These are phyloP conservation scores for Oscheius sp. DNA, from an alignment of 2,888 invertebrate genomes.

Conservation along the genomic window DNA sequence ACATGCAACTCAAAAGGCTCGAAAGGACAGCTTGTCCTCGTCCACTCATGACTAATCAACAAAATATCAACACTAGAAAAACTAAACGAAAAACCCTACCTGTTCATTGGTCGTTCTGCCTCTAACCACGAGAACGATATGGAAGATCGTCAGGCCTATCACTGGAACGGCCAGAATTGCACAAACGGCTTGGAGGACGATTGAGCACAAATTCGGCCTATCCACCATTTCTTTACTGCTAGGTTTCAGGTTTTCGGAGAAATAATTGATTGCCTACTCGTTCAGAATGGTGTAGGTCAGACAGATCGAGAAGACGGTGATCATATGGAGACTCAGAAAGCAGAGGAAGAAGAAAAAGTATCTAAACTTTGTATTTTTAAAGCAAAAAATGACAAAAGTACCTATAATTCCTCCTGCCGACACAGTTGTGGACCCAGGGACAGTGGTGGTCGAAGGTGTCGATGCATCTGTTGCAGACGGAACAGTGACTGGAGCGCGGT, in stretches of 20 bases:
- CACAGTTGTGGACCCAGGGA: conserved; percentile 74
- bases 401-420: conserved; percentile 80
- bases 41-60: no score
- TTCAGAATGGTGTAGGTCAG: conserved; percentile 85
- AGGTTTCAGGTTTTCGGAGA: conserved; percentile 27
- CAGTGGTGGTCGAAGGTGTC: conserved; percentile 99
- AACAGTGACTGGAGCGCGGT: conserved; percentile 98
- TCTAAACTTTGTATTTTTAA: conserved; percentile 77
- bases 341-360: conserved; percentile 99
- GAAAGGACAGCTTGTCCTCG: no score
- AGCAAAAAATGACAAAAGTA: conserved; percentile 90
- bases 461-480: conserved; percentile 87
- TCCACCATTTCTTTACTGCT: conserved; percentile 51
- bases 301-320: conserved; percentile 93
- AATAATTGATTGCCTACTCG: conserved; percentile 36
- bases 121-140: conserved; percentile 93
- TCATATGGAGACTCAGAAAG: conserved; percentile 95
- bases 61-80: background rate
- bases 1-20: no score
- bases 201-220: conserved; percentile 77
- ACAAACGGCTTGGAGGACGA: conserved; percentile 88
- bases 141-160: conserved; percentile 96
- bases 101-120: conserved; percentile 99
- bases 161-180: conserved; percentile 93
- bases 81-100: conserved; percentile 72